These are phyloP conservation scores for Drosophila subquinaria DNA, from an alignment of 2,888 invertebrate genomes.

Conservation along the genomic window DNA sequence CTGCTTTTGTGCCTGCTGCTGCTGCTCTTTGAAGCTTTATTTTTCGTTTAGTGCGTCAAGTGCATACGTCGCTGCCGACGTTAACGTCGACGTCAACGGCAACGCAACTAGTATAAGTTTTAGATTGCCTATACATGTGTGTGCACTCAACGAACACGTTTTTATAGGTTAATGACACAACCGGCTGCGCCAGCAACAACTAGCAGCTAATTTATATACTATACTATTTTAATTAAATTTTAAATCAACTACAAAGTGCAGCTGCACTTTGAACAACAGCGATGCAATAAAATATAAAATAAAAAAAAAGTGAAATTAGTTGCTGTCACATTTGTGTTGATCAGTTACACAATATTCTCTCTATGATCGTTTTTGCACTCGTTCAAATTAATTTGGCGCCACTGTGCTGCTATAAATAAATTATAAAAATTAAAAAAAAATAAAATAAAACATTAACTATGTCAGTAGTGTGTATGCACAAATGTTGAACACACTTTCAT, in stretches of 20 bases:
- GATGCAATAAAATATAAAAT: slow-evolving; percentile 17
- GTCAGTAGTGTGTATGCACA: slow-evolving; percentile 79
- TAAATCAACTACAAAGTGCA: slow-evolving; percentile 24
- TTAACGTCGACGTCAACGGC: slow-evolving; percentile 5
- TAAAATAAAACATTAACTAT: slow-evolving; percentile 58
- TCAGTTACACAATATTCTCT: slow-evolving; percentile 4
- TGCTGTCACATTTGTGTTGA: slow-evolving; percentile 29
- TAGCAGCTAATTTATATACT: slow-evolving; percentile 45
- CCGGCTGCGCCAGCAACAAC: slow-evolving; percentile 49
- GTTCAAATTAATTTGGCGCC: slow-evolving; percentile 16
- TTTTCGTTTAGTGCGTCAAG: slow-evolving; percentile 41
- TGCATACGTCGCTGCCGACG: slow-evolving; percentile 45
- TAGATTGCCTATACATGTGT: slow-evolving; percentile 25
- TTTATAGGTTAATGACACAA: slow-evolving; percentile 84
- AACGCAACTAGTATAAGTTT: slow-evolving; percentile 35
- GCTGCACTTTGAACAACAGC: slow-evolving; percentile 23
- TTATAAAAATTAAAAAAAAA: slow-evolving; percentile 16
- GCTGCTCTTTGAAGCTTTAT: slow-evolving; percentile 15
- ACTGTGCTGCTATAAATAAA: slow-evolving; percentile 49
- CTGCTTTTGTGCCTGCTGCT: slow-evolving; percentile 5
- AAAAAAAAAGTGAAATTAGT: slow-evolving; percentile 62
- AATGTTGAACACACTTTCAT: slow-evolving; percentile 49
- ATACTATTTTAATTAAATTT: slow-evolving; percentile 25
- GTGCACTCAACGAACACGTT: slow-evolving; percentile 73
- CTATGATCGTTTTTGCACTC: not conserved